Evolutionary conservation across 2,113 vertebrate species (phyloP), one percentile per base, ranked within the genome.

Genomic region (Corythaixoides concolor): DNA sequence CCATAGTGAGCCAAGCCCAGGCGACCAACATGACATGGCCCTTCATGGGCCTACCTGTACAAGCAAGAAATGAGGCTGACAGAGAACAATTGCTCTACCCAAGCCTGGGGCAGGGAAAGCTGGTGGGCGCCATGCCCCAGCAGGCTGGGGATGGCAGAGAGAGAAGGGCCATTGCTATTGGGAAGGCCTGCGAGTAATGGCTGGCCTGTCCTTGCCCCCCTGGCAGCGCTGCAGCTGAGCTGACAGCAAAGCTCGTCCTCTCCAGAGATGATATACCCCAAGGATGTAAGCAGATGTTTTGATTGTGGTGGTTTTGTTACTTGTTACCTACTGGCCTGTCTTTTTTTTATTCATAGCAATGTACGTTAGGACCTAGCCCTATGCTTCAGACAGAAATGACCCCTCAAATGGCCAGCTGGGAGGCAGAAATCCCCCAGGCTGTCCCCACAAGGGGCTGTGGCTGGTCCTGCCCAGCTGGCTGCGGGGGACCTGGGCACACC

Each of bases 1-100:
- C 18, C 0, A 1, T 0, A 0, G 53, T 4, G 27, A 69, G 50
- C 33, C 9, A 11, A 47, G 47, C 67, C 52, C 9, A 1, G 9
- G 60, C 1, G 0, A n/a, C 52, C 2, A 0, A 20, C 63, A 17
- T 13, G 33, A 28, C 56, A 6, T 0, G 0, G 47, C 13, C 58
- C 66, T 50, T 50, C 6, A 2, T 2, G 9, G 33, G 41, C 35
- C 49, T 17, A 30, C 59, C 45, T 37, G 37, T 8, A 11, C 33
- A 16, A 17, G 26, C 49, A 55, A 19, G 39, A n/a, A 22, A 30
- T 1, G 0, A 43, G 23, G 32, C 32, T 0, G 0, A 59, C 70
- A 55, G 52, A n/a, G 52, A 35, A 23, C 1, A 0, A 6, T 2
- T 0, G 5, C 76, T 37, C 26, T 43, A 9, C n/a, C 27, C 39